Evolutionary conservation across 2,888 invertebrate genomes (phyloP), one percentile per base, ranked within the genome.

Genomic region (Leptopilina myrica): DNA sequence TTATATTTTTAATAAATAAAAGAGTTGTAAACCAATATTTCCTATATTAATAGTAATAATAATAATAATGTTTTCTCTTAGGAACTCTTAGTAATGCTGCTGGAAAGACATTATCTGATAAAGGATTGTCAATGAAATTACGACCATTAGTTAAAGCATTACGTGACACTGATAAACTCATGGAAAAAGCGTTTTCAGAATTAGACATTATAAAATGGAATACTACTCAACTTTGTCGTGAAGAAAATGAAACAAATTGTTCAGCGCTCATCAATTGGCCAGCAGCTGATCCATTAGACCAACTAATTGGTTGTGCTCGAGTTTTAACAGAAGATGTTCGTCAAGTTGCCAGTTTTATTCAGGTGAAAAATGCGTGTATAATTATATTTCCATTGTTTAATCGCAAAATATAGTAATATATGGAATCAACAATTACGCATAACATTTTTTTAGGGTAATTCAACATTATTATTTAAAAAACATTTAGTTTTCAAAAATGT

Each of bases 261-360:
- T 94, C 94, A 81, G 89, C 84, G 79, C 89, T 62, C 82, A 82
- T 87, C 81, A 85, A 84, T 89, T 79, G 85, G 64, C 79, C 85
- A 56, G 80, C 85, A 56, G 80, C 96, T 20, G 98, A 98, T 91
- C 96, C 97, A 59, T 93, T 98, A 64, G 98, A 98, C 92, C 97
- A 97, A 91, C 93, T 99, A 80, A 95, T 98, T 82, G 96, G 96
- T 11, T 96, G 97, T 88, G 96, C 98, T 15, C 94, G 97, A 89
- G 96, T 97, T 9, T 94, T 98, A 46, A 97, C 96, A 0, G 96
- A 97, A 91, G 98, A 98, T 92, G 97, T 98, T 62, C 94, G 97
- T 84, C 96, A 97, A 90, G 96, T 97, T 15, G 96, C 97, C 20
- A 97, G 97, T 14, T 97, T 98, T 89, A 97, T 98, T 87, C 97